Conservation (phyloP, 1,140 invertebrate species). For the Plectrocnemia conspersa region DNA sequence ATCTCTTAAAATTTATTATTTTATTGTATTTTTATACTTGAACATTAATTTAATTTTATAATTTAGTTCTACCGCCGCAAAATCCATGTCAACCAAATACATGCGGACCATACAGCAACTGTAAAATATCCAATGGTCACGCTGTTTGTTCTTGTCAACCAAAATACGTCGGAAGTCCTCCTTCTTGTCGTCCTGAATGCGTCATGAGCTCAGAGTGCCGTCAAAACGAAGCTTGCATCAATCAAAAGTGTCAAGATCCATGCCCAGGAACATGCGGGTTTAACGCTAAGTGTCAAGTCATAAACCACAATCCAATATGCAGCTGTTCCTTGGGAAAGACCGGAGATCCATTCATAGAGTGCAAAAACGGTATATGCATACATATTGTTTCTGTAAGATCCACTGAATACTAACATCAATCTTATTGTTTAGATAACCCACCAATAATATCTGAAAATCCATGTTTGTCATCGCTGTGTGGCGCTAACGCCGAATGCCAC, state of each 20-base stretch:
- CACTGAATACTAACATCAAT: no score
- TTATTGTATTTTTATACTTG: no score
- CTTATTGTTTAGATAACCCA: no score
- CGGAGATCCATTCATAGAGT: conserved; percentile 80
- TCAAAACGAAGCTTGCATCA: conserved; percentile 68
- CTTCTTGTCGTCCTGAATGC: conserved; percentile 74
- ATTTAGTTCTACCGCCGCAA: conserved; percentile 40
- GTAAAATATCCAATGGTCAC: conserved; percentile 61
- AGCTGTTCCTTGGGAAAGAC: conserved; percentile 67
- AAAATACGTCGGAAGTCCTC: conserved; percentile 71
- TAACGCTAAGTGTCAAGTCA: conserved; percentile 71
- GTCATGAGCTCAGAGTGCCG: conserved; percentile 73
- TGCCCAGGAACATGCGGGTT: conserved; percentile 75
- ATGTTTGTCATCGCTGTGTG: conserved; percentile 77
- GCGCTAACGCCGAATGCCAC: conserved; percentile 72
- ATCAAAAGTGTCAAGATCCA: conserved; percentile 76
- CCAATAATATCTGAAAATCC: conserved; percentile 62
- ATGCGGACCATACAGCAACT: conserved; percentile 76
- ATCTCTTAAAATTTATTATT: no score
- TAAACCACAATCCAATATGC: conserved; percentile 81
- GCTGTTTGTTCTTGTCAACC: conserved; percentile 75
- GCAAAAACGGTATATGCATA: no score
- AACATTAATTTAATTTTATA: conserved; percentile 14
- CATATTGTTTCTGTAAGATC: no score
- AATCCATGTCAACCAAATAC: conserved; percentile 76